These are phyloP conservation scores for Cyanoramphus novaezelandiae DNA, from an alignment of 2,113 vertebrate genomes.

Conservation along the genomic window DNA sequence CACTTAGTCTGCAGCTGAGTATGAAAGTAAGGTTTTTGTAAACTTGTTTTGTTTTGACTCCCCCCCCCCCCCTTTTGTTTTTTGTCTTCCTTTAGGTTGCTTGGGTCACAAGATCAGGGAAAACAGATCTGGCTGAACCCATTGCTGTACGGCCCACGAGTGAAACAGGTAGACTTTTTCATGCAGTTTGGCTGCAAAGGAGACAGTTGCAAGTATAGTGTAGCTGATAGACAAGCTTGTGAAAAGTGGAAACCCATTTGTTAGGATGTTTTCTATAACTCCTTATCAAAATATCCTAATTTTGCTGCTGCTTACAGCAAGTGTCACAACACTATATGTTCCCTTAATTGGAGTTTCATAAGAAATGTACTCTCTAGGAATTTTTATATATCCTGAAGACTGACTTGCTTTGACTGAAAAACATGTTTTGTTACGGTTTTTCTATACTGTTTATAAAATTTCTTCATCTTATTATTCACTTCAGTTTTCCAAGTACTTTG, in stretches of 20 bases:
- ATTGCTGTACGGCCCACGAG: slow-evolving; percentile 96
- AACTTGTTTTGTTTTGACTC: neutral
- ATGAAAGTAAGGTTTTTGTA: neutral
- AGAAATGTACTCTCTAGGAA: neutral
- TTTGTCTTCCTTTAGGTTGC: slow-evolving; percentile 82
- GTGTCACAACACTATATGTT: neutral
- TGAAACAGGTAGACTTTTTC: slow-evolving; percentile 86
- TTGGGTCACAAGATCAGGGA: slow-evolving; percentile 98
- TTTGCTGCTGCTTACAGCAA: neutral
- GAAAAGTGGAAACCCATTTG: neutral
- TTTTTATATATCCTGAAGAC: neutral
- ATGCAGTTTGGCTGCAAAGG: neutral
- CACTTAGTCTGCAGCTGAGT: neutral
- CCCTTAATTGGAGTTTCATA: neutral
- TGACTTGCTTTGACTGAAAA: neutral
- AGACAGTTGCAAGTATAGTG: neutral
- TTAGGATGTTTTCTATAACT: neutral
- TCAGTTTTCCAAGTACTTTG: neutral
- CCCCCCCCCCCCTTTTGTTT: neutral
- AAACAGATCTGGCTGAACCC: slow-evolving; percentile 94
- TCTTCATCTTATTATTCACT: neutral
- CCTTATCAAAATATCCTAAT: neutral
- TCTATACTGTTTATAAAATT: neutral
- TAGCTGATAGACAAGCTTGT: neutral
- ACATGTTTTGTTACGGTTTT: accelerated